Conservation (phyloP, 2,888 invertebrate genomes). For the Thymelicus lineola region DNA sequence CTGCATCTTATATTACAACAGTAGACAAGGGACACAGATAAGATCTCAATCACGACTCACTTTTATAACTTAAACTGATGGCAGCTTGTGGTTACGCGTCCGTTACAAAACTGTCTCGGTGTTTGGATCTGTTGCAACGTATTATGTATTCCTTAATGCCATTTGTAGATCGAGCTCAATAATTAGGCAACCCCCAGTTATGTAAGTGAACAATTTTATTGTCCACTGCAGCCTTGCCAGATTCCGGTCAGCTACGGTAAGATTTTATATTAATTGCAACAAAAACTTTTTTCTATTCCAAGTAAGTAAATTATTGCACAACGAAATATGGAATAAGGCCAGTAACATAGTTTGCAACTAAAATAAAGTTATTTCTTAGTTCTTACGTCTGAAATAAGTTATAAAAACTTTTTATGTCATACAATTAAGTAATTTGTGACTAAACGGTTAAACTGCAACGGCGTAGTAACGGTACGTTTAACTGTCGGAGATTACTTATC, state of each 20-base stretch:
- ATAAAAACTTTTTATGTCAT: too few relatives aligned
- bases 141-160: slow-evolving; percentile 42
- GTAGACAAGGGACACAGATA: slow-evolving; percentile 3
- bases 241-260: slow-evolving; percentile 17
- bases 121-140: slow-evolving; percentile 32
- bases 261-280: background rate
- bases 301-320: background rate
- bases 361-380: background rate
- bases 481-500: too few relatives aligned
- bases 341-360: background rate
- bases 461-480: too few relatives aligned
- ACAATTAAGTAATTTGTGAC: too few relatives aligned
- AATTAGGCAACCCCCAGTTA: slow-evolving; percentile 39
- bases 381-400: background rate
- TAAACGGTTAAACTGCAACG: too few relatives aligned
- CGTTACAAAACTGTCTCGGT: slow-evolving; percentile 36
- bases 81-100: slow-evolving; percentile 12
- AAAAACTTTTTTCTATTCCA: background rate
- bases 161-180: slow-evolving; percentile 37
- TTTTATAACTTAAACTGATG: background rate
- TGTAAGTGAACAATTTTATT: slow-evolving; percentile 23
- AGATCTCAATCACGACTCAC: slow-evolving; percentile 1
- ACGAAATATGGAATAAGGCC: slow-evolving; percentile 6
- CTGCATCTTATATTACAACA: background rate
- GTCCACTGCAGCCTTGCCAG: slow-evolving; percentile 33